Base-by-base conservation (phyloP, 1,140 invertebrate species). In the Caenorhabditis latens region DNA sequence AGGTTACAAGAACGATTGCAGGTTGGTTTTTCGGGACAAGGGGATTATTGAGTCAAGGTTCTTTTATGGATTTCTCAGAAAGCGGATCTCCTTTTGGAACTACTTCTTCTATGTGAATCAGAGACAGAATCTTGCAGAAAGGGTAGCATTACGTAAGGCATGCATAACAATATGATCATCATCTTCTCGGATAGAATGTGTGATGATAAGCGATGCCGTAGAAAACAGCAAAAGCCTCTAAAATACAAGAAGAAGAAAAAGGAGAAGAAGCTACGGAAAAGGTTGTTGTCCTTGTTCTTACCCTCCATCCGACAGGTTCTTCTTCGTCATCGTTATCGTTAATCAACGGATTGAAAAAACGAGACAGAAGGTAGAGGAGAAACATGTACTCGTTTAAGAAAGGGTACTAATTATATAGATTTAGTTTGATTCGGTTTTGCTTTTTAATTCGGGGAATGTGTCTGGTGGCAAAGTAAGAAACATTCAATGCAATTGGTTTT, bases 261-360 rank as follows among this genome's bases (percentile, higher is more conserved):
- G 46, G 46, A n/a, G 16, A 14, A 46, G 40, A 43, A 46, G 42
- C 43, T 19, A 11, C 46, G 32, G 16, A 48, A 79, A 50, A 79
- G 71, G 71, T 79, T 50, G 71, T 79, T 79, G 71, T 79, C 71
- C 71, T 79, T 79, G 46, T 79, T 79, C 71, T 79, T 79, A 48
- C 67, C 71, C 46, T 50, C 46, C 32, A 1, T 79, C 13, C 71
- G 46, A 79, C 71, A 79, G 71, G 71, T 79, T 79, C 71, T 79
- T 8, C n/a, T n/a, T 46, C 67, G 67, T 75, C 67, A 75, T 75
- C 67, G 67, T 75, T 75, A 48, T 75, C 67, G 67, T 75, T 75
- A 75, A 75, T 75, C 67, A 75, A 75, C 67, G 67, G 67, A 75
- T 40, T 32, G 32, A 65, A 65, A 40, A 8, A 65, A 58, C 14